A percentile compares a stretch with the other conserved stretches of the same genome.
Conservation (phyloP, 2,113 vertebrate genomes). For the Nicator chloris region DNA sequence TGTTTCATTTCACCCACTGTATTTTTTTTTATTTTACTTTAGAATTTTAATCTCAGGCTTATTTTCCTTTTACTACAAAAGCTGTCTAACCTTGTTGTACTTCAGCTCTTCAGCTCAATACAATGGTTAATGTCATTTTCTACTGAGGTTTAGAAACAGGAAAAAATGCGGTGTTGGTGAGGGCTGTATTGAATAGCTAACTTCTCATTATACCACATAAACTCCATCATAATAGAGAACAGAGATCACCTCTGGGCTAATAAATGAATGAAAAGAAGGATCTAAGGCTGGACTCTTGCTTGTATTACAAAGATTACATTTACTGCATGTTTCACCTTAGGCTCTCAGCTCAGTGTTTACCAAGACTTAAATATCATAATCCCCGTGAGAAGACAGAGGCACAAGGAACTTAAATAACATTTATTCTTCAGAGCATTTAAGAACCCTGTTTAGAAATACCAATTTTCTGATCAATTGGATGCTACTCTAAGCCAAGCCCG, state of each 20-base stretch:
- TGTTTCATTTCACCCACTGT: conserved; percentile 49
- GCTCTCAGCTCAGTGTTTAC: conserved; percentile 12
- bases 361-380: conserved; percentile 22
- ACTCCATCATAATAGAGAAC: neutral
- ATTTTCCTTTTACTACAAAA: conserved; percentile 26
- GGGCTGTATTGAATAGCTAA: neutral
- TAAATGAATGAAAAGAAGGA: neutral
- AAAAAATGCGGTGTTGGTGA: neutral
- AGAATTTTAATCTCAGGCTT: conserved; percentile 31
- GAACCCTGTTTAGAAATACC: neutral
- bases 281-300: neutral
- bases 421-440: neutral
- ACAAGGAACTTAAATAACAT: conserved; percentile 9
- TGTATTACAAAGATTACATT: conserved; percentile 19
- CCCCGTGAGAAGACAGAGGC: neutral
- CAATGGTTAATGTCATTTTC: conserved; percentile 25
- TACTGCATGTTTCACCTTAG: conserved; percentile 17
- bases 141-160: conserved; percentile 15
- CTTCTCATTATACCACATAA: conserved; percentile 18
- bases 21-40: neutral
- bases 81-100: conserved; percentile 38
- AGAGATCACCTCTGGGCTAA: conserved; percentile 28
- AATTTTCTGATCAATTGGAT: neutral
- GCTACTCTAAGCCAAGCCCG: neutral
- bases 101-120: conserved; percentile 7